Conservation (phyloP, 2,888 invertebrate genomes). For the Tipula unca region DNA sequence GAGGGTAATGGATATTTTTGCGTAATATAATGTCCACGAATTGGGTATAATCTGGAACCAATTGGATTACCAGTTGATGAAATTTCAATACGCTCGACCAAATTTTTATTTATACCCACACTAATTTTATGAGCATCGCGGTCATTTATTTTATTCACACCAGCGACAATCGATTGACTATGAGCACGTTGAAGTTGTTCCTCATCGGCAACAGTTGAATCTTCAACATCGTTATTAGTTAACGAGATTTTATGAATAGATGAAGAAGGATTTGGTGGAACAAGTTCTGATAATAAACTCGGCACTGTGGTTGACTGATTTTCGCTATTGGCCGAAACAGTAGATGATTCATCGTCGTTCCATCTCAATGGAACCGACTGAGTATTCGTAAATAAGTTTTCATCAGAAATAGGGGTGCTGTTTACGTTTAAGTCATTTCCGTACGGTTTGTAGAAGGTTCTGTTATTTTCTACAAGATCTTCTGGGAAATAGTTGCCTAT, state of each 20-base stretch:
- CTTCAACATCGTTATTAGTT: slow-evolving; percentile 20
- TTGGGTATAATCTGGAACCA: slow-evolving; percentile 22
- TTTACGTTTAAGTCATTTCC: slow-evolving; percentile 44
- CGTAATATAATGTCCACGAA: slow-evolving; percentile 25
- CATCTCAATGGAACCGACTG: slow-evolving; percentile 44
- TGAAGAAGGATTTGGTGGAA: slow-evolving; percentile 27
- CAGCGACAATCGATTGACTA: slow-evolving; percentile 58
- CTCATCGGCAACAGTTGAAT: slow-evolving; percentile 43
- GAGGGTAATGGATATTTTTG: slow-evolving; percentile 24
- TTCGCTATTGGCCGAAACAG: not conserved
- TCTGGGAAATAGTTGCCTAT: slow-evolving; percentile 36
- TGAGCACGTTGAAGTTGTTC: slow-evolving; percentile 60
- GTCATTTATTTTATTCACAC: slow-evolving; percentile 39
- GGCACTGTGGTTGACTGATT: slow-evolving; percentile 24
- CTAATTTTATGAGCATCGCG: slow-evolving; percentile 27
- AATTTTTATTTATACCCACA: not conserved
- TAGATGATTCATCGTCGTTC: slow-evolving; percentile 37
- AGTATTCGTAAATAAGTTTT: slow-evolving; percentile 38
- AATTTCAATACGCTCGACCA: slow-evolving; percentile 23
- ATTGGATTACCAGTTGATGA: slow-evolving; percentile 18
- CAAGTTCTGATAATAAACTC: slow-evolving; percentile 26
- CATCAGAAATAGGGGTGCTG: slow-evolving; percentile 37
- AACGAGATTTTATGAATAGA: not conserved
- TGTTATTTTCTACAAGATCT: slow-evolving; percentile 42
- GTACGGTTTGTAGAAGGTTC: slow-evolving; percentile 41